Conservation (phyloP, 1,140 invertebrate genomes). For the Metaphire vulgaris region DNA sequence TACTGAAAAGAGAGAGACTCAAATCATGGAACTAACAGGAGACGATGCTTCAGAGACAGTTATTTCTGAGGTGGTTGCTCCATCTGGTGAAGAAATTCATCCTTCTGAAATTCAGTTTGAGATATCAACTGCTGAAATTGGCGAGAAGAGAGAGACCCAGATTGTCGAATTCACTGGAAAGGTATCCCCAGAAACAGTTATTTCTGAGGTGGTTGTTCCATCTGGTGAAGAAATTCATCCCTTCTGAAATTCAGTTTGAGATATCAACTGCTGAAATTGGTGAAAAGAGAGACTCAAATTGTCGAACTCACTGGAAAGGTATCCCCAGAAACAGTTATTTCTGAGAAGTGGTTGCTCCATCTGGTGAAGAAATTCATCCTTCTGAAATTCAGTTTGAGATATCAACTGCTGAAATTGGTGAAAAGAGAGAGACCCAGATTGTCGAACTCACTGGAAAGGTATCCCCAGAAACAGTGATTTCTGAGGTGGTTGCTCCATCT, state of each 20-base stretch:
- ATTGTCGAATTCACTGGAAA: background rate
- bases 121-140: background rate
- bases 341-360: slow-evolving; percentile 8
- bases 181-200: background rate
- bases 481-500: slow-evolving; percentile 19
- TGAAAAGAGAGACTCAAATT: background rate
- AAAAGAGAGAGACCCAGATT: background rate
- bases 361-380: slow-evolving; percentile 20
- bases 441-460: background rate
- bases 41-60: background rate
- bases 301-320: background rate
- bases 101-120: background rate
- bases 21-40: slow-evolving; percentile 7
- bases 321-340: background rate
- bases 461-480: slow-evolving; percentile 11
- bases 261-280: background rate
- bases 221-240: background rate
- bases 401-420: slow-evolving; percentile 10
- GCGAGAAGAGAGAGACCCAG: background rate
- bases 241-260: background rate
- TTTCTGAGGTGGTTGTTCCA: background rate
- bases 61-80: background rate
- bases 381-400: slow-evolving; percentile 7
- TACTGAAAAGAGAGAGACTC: background rate
- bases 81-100: background rate